These are phyloP conservation scores for Papilio polyxenes DNA, from an alignment of 1,140 invertebrate genomes.

Conservation along the genomic window DNA sequence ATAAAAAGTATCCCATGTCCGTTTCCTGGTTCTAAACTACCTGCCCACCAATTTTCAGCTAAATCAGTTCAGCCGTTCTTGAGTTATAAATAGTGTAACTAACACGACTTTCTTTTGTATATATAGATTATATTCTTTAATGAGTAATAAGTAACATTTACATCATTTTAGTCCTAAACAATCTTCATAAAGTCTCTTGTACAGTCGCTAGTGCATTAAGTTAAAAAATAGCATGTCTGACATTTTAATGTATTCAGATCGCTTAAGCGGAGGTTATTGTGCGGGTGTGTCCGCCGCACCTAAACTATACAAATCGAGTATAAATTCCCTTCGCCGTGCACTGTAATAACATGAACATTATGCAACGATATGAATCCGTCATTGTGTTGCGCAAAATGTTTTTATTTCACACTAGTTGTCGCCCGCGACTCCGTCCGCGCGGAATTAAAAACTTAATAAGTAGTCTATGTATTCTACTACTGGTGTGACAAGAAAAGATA, in stretches of 20 bases:
- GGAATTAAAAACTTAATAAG: too few species aligned
- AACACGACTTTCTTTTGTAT: too few species aligned
- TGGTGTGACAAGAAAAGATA: too few species aligned
- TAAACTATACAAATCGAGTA: slow-evolving; percentile 53
- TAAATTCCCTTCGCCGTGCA: slow-evolving; percentile 50
- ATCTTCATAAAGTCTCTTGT: slow-evolving; percentile 9
- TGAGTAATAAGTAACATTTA: too few species aligned
- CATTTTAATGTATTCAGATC: slow-evolving; percentile 40
- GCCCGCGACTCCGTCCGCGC: too few species aligned
- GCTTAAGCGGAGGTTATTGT: slow-evolving; percentile 34
- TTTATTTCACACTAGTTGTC: neutral
- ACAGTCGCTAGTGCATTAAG: slow-evolving; percentile 7
- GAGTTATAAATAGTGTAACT: too few species aligned
- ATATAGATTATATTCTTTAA: too few species aligned
- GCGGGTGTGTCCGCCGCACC: slow-evolving; percentile 44
- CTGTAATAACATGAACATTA: slow-evolving; percentile 59
- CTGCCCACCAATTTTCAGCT: too few species aligned
- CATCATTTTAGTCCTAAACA: neutral
- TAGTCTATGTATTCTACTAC: too few species aligned
- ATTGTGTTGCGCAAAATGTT: slow-evolving; percentile 29
- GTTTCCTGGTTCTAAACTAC: too few species aligned
- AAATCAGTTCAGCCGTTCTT: too few species aligned
- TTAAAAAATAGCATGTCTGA: slow-evolving; percentile 31
- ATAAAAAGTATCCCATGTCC: too few species aligned
- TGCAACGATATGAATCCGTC: slow-evolving; percentile 49